phyloP scores from a whole-genome alignment of 2,888 invertebrate genomes.

The Tetragnatha montana region DNA sequence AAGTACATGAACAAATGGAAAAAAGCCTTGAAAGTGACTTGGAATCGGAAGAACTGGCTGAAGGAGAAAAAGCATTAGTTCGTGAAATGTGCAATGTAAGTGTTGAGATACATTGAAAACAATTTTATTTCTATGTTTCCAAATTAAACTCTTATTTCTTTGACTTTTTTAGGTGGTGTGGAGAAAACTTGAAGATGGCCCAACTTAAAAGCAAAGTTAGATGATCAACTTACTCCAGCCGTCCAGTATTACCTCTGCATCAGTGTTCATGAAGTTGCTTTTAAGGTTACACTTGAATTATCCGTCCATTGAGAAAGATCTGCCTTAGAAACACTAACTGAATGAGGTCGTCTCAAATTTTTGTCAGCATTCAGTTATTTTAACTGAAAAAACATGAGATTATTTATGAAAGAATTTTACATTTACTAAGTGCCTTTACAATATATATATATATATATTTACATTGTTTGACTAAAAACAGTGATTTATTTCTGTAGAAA shows the following conservation, averaged over 20 bases:
- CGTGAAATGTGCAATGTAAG: constrained; percentile 95
- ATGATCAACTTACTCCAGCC: neutral
- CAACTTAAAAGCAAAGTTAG: constrained; percentile 77
- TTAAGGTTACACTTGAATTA: neutral
- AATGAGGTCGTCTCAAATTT: too few species aligned
- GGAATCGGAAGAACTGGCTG: constrained; percentile 78
- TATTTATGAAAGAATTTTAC: too few species aligned
- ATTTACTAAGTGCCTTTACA: too few species aligned
- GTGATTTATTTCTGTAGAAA: too few species aligned
- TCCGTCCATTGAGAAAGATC: neutral
- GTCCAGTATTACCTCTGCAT: constrained; percentile 3
- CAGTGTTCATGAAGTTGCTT: neutral
- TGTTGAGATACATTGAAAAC: neutral
- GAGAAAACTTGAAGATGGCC: constrained; percentile 90
- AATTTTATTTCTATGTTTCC: neutral
- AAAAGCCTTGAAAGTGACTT: constrained; percentile 73
- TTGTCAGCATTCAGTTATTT: too few species aligned
- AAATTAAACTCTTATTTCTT: neutral
- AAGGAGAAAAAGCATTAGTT: constrained; percentile 93
- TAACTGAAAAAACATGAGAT: too few species aligned
- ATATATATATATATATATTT: too few species aligned
- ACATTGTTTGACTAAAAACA: too few species aligned
- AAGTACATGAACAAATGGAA: constrained; percentile 91
- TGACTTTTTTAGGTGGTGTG: constrained; percentile 84
- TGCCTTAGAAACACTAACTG: too few species aligned